Conservation (phyloP, 2,888 invertebrate genomes). For the Nesidiocoris tenuis region DNA sequence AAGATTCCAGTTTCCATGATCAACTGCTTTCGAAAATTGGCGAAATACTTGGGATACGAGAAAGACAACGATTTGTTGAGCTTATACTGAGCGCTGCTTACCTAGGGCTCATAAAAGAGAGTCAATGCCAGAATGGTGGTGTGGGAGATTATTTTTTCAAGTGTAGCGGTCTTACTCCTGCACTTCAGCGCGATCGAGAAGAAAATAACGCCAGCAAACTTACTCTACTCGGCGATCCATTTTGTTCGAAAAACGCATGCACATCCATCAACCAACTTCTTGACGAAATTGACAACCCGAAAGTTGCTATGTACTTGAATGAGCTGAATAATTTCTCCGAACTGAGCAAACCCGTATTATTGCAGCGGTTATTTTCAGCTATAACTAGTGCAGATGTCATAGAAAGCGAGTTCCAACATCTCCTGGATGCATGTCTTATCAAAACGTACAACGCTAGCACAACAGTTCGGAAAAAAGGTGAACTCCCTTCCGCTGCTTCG, state of each 20-base stretch:
- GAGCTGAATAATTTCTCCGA: constrained; percentile 22
- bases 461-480: constrained; percentile 1
- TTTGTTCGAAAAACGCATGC: constrained; percentile 14
- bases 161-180: constrained; percentile 4
- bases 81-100: constrained; percentile 5
- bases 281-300: background rate
- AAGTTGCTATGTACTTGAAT: background rate
- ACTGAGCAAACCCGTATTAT: constrained; percentile 1
- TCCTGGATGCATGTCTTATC: constrained; percentile 13
- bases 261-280: background rate
- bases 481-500: background rate
- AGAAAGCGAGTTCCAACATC: constrained; percentile 8
- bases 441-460: constrained; percentile 19
- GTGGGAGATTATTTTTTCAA: constrained; percentile 26
- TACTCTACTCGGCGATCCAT: constrained; percentile 20
- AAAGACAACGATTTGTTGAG: constrained; percentile 1
- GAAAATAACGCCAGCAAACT: constrained; percentile 17
- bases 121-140: background rate
- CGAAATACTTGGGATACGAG: constrained; percentile 17
- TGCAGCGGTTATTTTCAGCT: constrained; percentile 9
- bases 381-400: constrained; percentile 12
- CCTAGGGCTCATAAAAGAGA: background rate
- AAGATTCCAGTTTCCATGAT: background rate
- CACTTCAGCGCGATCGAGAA: background rate
- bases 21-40: constrained; percentile 1